Evolutionary conservation across 1,140 invertebrate genomes (phyloP).

Genomic region (Bombus picipes): DNA sequence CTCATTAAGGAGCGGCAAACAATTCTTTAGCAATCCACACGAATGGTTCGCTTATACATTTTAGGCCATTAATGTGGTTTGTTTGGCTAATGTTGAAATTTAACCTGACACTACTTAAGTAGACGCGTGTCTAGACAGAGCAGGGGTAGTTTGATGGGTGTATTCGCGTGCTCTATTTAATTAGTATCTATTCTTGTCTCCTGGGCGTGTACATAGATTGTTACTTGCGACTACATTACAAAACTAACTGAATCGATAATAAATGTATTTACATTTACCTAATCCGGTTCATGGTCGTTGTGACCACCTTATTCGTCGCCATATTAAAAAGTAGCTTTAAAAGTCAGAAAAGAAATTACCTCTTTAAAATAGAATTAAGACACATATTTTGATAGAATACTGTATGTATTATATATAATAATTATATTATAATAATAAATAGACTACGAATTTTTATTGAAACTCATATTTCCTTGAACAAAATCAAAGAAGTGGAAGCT

Average conservation of each 20-base stretch:
- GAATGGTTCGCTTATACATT: not conserved
- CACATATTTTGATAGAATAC: not conserved
- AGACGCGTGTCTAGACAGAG: slow-evolving; percentile 20
- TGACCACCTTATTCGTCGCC: not conserved
- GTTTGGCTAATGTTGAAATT: slow-evolving; percentile 10
- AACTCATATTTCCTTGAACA: too few species aligned
- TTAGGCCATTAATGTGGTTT: not conserved
- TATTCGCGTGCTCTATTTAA: slow-evolving; percentile 43
- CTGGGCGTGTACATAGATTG: slow-evolving; percentile 25
- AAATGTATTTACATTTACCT: not conserved
- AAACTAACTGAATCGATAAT: slow-evolving; percentile 11
- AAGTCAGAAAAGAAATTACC: not conserved
- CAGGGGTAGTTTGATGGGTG: slow-evolving; percentile 6
- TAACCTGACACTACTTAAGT: not conserved
- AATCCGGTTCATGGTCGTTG: not conserved
- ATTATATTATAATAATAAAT: too few species aligned
- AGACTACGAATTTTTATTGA: too few species aligned
- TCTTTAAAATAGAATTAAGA: too few species aligned
- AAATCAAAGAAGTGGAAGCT: too few species aligned
- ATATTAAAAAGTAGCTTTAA: not conserved
- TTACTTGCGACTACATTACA: slow-evolving; percentile 2
- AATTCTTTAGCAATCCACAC: too few species aligned
- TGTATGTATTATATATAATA: too few species aligned
- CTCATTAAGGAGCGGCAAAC: not conserved
- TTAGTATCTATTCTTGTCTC: slow-evolving; percentile 40